Conservation (phyloP, 2,888 invertebrate genomes). For the Drosophila flavopinicola region DNA sequence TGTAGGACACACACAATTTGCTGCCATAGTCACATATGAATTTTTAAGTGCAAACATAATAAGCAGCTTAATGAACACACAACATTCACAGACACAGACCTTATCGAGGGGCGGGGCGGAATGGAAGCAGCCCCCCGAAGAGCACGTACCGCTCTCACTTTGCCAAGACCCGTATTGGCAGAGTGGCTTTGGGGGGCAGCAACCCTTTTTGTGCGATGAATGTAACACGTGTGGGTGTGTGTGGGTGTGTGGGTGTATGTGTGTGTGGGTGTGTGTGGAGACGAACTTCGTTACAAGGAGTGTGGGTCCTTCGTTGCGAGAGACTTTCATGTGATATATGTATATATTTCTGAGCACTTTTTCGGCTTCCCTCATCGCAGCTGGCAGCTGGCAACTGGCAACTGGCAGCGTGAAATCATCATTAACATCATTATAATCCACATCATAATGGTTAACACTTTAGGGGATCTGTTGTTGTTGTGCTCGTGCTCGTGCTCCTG, state of each 20-base stretch:
- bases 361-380: slow-evolving; percentile 9
- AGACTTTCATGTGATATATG: slow-evolving; percentile 30
- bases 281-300: slow-evolving; percentile 15
- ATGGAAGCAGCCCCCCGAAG: background rate
- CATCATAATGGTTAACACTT: slow-evolving; percentile 62
- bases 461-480: slow-evolving; percentile 37
- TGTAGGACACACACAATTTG: slow-evolving; percentile 51
- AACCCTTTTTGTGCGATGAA: slow-evolving; percentile 72
- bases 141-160: slow-evolving; percentile 60
- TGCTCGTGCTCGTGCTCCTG: background rate
- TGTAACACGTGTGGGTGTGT: slow-evolving; percentile 53
- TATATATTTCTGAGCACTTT: slow-evolving; percentile 15
- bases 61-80: slow-evolving; percentile 77
- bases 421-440: slow-evolving; percentile 36
- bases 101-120: slow-evolving; percentile 5
- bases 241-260: background rate
- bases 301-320: slow-evolving; percentile 11
- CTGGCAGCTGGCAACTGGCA: too few species aligned
- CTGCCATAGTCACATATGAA: slow-evolving; percentile 75
- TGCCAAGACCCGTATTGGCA: slow-evolving; percentile 3
- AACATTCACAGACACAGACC: slow-evolving; percentile 32
- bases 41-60: slow-evolving; percentile 80
- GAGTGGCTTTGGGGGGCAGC: background rate
- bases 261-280: slow-evolving; percentile 6
- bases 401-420: slow-evolving; percentile 15